A percentile compares a stretch with the other conserved stretches of the same genome.
phyloP scores from a whole-genome alignment of 2,797 vertebrate species.

The Onychomys arenicola region DNA sequence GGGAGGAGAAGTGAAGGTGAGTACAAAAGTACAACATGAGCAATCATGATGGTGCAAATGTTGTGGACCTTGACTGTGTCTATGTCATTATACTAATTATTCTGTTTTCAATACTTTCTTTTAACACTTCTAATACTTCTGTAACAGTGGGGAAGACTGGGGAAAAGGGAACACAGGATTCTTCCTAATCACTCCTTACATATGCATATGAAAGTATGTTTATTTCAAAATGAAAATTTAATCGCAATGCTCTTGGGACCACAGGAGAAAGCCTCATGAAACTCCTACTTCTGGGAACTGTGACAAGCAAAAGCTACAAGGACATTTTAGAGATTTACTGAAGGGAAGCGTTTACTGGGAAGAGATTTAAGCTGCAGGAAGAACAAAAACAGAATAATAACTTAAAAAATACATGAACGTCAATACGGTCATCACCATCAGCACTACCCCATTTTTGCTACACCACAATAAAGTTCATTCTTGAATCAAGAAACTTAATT shows the following conservation, averaged over 20 bases:
- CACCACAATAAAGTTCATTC: neutral
- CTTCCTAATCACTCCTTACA: neutral
- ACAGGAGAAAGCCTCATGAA: conserved; percentile 18
- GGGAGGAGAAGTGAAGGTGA: neutral
- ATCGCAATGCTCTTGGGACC: neutral
- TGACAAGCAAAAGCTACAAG: neutral
- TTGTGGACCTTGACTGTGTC: neutral
- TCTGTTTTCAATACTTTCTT: neutral
- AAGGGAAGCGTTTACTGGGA: neutral
- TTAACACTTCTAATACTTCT: neutral
- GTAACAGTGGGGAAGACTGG: neutral
- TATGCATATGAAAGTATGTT: neutral
- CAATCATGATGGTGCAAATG: neutral
- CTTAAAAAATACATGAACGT: neutral
- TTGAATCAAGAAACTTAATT: neutral
- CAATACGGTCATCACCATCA: neutral
- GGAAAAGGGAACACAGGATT: neutral
- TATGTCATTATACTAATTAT: neutral
- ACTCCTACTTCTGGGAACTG: neutral
- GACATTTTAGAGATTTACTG: neutral
- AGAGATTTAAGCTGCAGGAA: neutral
- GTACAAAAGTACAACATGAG: neutral
- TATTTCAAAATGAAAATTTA: neutral
- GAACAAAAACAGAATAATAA: neutral
- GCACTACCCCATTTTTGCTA: neutral